Evolutionary conservation across 1,140 invertebrate genomes (phyloP), one percentile per base, ranked within the genome.

Genomic region (Neomicropteryx cornuta): DNA sequence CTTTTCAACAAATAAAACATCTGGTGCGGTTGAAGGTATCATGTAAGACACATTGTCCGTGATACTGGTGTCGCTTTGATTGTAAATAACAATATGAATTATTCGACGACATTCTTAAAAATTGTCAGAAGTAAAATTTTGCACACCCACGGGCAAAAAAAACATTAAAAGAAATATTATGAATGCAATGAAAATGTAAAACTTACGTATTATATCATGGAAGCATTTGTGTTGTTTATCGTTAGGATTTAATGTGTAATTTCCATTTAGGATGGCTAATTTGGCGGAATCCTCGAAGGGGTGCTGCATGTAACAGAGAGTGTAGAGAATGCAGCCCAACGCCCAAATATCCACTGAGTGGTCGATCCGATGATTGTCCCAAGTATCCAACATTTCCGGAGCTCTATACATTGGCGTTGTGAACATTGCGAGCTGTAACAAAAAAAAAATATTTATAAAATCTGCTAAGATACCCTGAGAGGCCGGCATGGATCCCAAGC

Each of bases 241-340:
- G 38, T 76, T 73, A 13, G 79, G 73, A 41, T 93, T 83, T 31
- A 95, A 75, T 31, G 71, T 76, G 62, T 89, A 98, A 56, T 97
- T 99, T 42, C 83, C 94, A 72, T 99, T 99, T 5, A 98, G 72
- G 46, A 99, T 97, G 18, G 85, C 77, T 42, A 99, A 61, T 62
- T 99, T 99, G 22, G 94, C 94, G 40, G 78, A 79, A 68, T 99
- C 97, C 57, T 97, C 91, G 66, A 96, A 99, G 6, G 97, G 97
- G 75, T 99, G 97, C 44, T 81, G 79, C 59, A 86, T 80, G 59
- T 84, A 98, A 58, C 93, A 93, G 8, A 99, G 64, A 19, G 83
- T 77, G 62, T 90, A 99, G 0, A 98, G 64, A 35, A 99, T 77
- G 66, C 97, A 99, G 4, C 97, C 96, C 16, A 99, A 66, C 3